These are phyloP conservation scores for Poecilus cupreus DNA, from an alignment of 2,888 invertebrate genomes.

Conservation along the genomic window DNA sequence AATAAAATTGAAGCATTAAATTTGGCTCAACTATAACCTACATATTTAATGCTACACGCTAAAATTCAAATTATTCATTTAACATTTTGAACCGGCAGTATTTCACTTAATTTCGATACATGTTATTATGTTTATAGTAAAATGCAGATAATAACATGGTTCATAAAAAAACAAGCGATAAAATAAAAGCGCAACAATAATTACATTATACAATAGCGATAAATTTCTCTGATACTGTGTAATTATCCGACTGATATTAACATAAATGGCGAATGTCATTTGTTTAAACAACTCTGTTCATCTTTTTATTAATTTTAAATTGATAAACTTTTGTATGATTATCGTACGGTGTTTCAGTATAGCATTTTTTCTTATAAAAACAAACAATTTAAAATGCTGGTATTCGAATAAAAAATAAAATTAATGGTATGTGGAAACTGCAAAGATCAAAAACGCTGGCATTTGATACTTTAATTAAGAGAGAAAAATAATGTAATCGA, in stretches of 20 bases:
- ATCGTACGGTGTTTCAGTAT: not conserved
- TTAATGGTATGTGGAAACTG: not conserved
- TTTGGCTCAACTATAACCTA: not conserved
- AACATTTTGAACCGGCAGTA: not conserved
- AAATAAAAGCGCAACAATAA: conserved; percentile 26
- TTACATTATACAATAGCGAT: conserved; percentile 8
- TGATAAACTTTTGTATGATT: not conserved
- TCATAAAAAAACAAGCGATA: not conserved
- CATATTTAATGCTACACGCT: not conserved
- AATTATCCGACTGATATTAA: not conserved
- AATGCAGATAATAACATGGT: conserved; percentile 8
- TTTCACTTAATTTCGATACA: not conserved
- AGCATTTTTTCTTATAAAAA: not conserved
- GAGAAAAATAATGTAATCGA: conserved; percentile 2
- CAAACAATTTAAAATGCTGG: not conserved
- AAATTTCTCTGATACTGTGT: not conserved
- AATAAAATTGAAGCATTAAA: not conserved
- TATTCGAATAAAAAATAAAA: not conserved
- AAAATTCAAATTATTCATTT: not conserved
- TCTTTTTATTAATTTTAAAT: not conserved
- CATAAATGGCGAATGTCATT: not conserved
- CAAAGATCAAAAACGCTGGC: not conserved
- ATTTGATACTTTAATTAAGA: conserved; percentile 26
- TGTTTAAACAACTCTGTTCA: not conserved
- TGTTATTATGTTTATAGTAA: conserved; percentile 11